These are phyloP conservation scores for Cassiopea andromeda DNA, from an alignment of 30 jellyfish, hydroid and myxozoan genomes.

Conservation along the genomic window DNA sequence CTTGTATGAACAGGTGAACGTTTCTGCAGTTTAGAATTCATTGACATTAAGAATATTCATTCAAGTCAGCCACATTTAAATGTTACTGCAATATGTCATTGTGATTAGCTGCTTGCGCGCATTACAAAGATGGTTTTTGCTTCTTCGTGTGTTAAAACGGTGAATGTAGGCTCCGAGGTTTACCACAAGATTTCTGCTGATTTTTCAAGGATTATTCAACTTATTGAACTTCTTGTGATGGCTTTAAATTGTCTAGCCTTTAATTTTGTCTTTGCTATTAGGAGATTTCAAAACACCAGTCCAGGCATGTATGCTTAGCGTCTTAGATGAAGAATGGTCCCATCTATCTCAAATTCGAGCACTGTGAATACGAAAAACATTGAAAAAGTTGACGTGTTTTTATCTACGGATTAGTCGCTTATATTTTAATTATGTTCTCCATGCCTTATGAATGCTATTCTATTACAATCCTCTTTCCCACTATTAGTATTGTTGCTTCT, in stretches of 20 bases:
- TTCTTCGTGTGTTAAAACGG: not conserved
- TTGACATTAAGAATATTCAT: not conserved
- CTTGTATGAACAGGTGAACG: not conserved
- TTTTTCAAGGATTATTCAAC: not conserved
- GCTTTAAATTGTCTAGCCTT: slow-evolving; percentile 14
- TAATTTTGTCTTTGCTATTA: slow-evolving; percentile 18
- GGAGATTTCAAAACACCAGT: slow-evolving; percentile 13
- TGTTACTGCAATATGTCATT: not conserved
- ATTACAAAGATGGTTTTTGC: not conserved
- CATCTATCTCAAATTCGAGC: not conserved
- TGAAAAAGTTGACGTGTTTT: not conserved
- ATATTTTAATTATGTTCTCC: not conserved
- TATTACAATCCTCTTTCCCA: not conserved
- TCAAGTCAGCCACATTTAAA: not conserved
- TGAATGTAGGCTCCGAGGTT: slow-evolving; percentile 7
- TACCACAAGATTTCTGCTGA: slow-evolving; percentile 12
- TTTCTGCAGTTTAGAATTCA: not conserved
- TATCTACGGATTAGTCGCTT: not conserved
- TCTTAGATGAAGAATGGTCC: not conserved
- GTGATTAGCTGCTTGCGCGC: slow-evolving; percentile 6
- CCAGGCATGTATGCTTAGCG: not conserved
- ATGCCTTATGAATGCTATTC: not conserved
- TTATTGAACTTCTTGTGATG: slow-evolving; percentile 15
- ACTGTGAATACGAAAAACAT: not conserved
- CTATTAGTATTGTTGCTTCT: not conserved